A percentile compares a stretch with the other conserved stretches of the same genome.
phyloP scores from a whole-genome alignment of 2,113 vertebrate species.

The Aegotheles bennettii region DNA sequence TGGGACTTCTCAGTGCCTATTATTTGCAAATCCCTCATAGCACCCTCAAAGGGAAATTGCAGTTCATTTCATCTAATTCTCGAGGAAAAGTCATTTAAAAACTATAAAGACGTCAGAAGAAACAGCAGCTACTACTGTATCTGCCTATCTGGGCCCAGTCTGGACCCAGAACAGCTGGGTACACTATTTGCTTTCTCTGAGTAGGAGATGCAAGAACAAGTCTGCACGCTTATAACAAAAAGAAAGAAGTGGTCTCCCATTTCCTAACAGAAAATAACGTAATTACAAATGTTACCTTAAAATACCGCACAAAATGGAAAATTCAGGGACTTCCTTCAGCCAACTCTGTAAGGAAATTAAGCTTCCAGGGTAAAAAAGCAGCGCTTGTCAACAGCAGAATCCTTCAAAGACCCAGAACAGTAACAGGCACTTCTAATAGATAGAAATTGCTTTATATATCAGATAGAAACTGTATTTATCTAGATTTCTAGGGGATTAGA shows the following conservation, averaged over 20 bases:
- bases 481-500: constrained; percentile 13
- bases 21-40: constrained; percentile 18
- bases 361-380: neutral
- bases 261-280: neutral
- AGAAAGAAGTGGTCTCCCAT: neutral
- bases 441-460: constrained; percentile 28
- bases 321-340: constrained; percentile 10
- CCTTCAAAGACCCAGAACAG: constrained; percentile 29
- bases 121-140: neutral
- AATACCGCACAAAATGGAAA: neutral
- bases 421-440: constrained; percentile 11
- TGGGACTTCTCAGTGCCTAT: constrained; percentile 37
- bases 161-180: neutral
- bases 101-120: neutral
- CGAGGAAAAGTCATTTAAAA: constrained; percentile 12
- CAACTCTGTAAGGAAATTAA: neutral
- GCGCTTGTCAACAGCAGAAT: neutral
- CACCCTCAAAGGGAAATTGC: neutral
- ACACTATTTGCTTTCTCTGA: neutral
- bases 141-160: neutral
- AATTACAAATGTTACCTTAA: constrained; percentile 22
- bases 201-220: neutral
- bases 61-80: constrained; percentile 1
- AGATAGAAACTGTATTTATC: constrained; percentile 9
- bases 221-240: neutral